Percentiles rank a stretch among this genome's conserved stretches.
Evolutionary conservation across 2,113 vertebrate species (phyloP).

Genomic region (Ptilonorhynchus violaceus): DNA sequence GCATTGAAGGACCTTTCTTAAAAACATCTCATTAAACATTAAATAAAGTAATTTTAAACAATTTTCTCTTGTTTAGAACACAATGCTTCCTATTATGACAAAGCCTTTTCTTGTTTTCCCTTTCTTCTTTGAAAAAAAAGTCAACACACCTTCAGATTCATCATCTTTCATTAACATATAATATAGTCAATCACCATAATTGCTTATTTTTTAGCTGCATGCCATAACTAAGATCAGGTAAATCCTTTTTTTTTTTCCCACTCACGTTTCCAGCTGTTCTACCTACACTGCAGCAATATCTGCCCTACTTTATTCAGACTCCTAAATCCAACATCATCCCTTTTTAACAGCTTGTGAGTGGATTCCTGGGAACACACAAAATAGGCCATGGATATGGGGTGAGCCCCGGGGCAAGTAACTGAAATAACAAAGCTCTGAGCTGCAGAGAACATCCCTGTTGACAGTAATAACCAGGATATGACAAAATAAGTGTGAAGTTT

Average conservation of each 20-base stretch:
- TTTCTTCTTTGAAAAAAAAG: not conserved
- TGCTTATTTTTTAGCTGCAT: not conserved
- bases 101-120: not conserved
- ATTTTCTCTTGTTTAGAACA: not conserved
- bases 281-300: not conserved
- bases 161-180: not conserved
- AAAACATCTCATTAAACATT: not conserved
- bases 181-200: not conserved
- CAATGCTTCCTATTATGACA: not conserved
- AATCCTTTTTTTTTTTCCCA: not conserved
- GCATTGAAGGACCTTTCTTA: not conserved
- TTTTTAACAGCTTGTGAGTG: not conserved
- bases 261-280: not conserved
- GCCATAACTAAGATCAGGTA: not conserved
- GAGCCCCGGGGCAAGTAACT: not conserved
- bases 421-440: not conserved
- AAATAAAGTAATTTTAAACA: not conserved
- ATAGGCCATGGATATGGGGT: not conserved
- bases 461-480: not conserved
- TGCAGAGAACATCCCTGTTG: not conserved
- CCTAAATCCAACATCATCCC: not conserved
- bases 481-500: not conserved
- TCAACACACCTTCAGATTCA: not conserved
- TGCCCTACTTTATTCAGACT: not conserved
- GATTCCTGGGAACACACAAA: not conserved